These are phyloP conservation scores for Melanotaenia duboulayi DNA, from an alignment of 2,113 vertebrate genomes.

Conservation along the genomic window DNA sequence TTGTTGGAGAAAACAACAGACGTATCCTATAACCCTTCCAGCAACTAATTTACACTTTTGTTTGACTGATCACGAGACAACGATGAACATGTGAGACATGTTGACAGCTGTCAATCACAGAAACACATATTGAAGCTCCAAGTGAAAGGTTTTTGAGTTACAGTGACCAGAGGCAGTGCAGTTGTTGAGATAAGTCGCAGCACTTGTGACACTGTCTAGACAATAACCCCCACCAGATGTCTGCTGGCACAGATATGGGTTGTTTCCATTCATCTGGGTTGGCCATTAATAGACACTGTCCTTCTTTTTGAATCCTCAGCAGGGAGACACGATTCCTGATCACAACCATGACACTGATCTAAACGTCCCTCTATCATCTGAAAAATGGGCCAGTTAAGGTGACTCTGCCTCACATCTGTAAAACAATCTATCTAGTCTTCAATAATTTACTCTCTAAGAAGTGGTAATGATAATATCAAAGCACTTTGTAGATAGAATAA, in stretches of 20 bases:
- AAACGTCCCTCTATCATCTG: conserved; percentile 31
- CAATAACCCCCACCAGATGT: conserved; percentile 39
- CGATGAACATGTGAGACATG: neutral
- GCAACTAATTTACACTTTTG: conserved; percentile 26
- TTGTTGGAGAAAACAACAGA: conserved; percentile 1
- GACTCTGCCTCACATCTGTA: conserved; percentile 25
- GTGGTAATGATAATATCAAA: neutral
- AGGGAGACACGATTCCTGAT: conserved; percentile 52
- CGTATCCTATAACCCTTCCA: conserved; percentile 16
- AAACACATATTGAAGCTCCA: neutral
- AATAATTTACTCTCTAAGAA: neutral
- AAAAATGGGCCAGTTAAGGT: conserved; percentile 64
- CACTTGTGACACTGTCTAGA: conserved; percentile 49
- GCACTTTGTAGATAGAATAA: neutral
- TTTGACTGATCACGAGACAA: conserved; percentile 13
- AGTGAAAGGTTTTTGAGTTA: conserved; percentile 45
- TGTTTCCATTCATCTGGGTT: conserved; percentile 69
- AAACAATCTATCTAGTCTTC: too few species aligned
- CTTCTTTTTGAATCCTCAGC: conserved; percentile 70
- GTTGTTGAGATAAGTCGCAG: conserved; percentile 9
- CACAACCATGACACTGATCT: conserved; percentile 54
- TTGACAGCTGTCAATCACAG: conserved; percentile 39
- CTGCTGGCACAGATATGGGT: conserved; percentile 61
- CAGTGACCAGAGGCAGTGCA: conserved; percentile 14
- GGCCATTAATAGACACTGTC: conserved; percentile 73